A percentile compares a stretch with the other conserved stretches of the same genome.
These are phyloP conservation scores for Aricia artaxerxes DNA, from an alignment of 2,888 invertebrate species.

Conservation along the genomic window DNA sequence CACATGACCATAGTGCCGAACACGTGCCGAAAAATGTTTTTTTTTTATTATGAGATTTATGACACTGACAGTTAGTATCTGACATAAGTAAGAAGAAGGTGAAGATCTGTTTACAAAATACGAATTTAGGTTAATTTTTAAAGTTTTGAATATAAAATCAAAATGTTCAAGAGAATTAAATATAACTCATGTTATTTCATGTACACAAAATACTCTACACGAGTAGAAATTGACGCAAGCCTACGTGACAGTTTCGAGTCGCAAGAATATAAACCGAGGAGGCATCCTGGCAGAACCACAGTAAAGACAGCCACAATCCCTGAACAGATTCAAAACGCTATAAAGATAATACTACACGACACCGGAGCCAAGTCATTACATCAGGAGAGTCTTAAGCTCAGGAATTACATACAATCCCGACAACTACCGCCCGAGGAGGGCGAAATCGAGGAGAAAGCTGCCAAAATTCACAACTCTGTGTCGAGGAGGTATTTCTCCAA, in stretches of 20 bases:
- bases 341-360: conserved; percentile 79
- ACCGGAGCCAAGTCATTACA: conserved; percentile 77
- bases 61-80: background rate
- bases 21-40: no score
- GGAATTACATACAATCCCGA: conserved; percentile 82
- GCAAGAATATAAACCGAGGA: conserved; percentile 82
- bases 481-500: conserved; percentile 57
- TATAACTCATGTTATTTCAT: conserved; percentile 48
- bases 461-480: conserved; percentile 62
- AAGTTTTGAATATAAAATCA: conserved; percentile 30
- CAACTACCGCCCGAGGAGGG: conserved; percentile 83
- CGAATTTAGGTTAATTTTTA: background rate
- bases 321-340: conserved; percentile 78
- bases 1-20: no score
- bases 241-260: conserved; percentile 73
- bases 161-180: conserved; percentile 67
- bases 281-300: conserved; percentile 86
- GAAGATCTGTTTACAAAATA: conserved; percentile 2
- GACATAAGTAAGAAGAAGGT: background rate
- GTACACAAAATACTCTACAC: conserved; percentile 58
- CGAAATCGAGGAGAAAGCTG: conserved; percentile 69
- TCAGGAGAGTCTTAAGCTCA: conserved; percentile 77
- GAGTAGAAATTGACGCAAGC: conserved; percentile 74
- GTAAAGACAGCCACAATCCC: conserved; percentile 80
- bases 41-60: background rate